These are phyloP conservation scores for Tinea semifulvella DNA, from an alignment of 2,888 invertebrate genomes.

Conservation along the genomic window DNA sequence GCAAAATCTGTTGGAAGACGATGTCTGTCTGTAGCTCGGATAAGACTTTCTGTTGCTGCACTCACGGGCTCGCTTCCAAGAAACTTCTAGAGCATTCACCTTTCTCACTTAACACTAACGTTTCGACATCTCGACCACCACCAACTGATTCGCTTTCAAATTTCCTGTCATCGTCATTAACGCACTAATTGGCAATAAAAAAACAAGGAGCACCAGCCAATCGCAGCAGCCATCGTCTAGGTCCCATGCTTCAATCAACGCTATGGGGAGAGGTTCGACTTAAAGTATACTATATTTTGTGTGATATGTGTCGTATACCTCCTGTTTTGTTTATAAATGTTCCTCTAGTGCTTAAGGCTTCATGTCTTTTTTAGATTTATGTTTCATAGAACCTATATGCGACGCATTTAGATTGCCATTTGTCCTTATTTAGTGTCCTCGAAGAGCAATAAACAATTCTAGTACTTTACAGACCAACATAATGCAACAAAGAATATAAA, in stretches of 20 bases:
- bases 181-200: constrained; percentile 43
- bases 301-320: constrained; percentile 12
- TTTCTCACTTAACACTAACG: constrained; percentile 7
- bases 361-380: constrained; percentile 5
- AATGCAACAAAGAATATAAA: constrained; percentile 40
- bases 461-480: constrained; percentile 42
- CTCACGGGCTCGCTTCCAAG: constrained; percentile 59
- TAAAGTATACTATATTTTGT: constrained; percentile 18
- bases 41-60: constrained; percentile 38
- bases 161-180: constrained; percentile 8
- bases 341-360: constrained; percentile 1
- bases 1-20: constrained; percentile 20
- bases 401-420: constrained; percentile 8
- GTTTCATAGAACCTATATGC: constrained; percentile 1
- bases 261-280: constrained; percentile 47
- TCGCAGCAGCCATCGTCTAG: constrained; percentile 39
- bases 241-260: constrained; percentile 43
- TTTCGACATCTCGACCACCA: constrained; percentile 3
- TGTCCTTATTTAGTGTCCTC: constrained; percentile 1
- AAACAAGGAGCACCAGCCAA: constrained; percentile 46
- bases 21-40: constrained; percentile 23
- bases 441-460: not conserved
- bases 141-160: constrained; percentile 10
- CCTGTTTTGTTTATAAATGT: constrained; percentile 5
- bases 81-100: constrained; percentile 24